Conservation (phyloP, 2,113 vertebrate species). For the Stegostoma tigrinum region DNA sequence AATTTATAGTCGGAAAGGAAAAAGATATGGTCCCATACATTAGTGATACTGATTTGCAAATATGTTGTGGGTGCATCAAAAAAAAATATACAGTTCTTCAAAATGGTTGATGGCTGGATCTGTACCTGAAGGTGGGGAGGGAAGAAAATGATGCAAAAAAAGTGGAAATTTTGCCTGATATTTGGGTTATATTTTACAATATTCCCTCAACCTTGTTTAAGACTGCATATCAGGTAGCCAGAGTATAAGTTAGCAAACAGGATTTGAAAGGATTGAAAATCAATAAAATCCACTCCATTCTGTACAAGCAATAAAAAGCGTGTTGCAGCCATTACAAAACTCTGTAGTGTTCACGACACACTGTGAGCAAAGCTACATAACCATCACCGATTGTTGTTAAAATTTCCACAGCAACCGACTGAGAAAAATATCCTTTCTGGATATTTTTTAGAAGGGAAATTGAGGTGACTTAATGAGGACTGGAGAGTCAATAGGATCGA, state of each 20-base stretch:
- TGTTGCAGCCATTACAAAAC: neutral
- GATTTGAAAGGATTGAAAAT: neutral
- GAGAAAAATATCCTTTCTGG: neutral
- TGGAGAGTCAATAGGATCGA: conserved; percentile 1
- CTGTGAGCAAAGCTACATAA: neutral
- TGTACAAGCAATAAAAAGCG: neutral
- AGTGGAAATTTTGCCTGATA: neutral
- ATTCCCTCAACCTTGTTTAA: neutral
- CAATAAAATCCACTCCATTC: neutral
- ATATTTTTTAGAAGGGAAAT: conserved; percentile 13
- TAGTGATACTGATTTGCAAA: neutral
- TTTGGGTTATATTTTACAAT: neutral
- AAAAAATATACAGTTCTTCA: neutral
- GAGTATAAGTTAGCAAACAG: neutral
- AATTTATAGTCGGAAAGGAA: too few relatives aligned
- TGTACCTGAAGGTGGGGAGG: neutral
- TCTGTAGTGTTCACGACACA: neutral
- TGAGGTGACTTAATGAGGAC: conserved; percentile 10
- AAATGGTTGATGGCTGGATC: neutral
- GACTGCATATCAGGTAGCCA: neutral
- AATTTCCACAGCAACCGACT: neutral
- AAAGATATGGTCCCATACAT: too few relatives aligned
- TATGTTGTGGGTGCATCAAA: neutral
- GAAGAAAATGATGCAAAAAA: neutral
- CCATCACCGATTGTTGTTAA: neutral